These are phyloP conservation scores for Myotis findleyi DNA, from an alignment of 2,797 vertebrate genomes.

Conservation along the genomic window DNA sequence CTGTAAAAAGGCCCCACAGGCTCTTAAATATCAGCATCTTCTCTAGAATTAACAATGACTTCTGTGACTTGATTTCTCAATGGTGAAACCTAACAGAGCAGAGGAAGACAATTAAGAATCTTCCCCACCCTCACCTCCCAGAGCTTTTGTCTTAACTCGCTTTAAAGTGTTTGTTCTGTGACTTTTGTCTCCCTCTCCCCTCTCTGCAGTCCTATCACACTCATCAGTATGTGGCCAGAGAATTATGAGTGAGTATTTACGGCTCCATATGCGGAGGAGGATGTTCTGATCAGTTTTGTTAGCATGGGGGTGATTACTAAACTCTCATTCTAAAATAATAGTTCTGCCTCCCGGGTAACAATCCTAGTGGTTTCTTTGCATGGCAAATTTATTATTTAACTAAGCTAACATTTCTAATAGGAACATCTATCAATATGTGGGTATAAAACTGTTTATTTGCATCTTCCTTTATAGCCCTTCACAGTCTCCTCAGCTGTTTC, in stretches of 20 bases:
- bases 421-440: background rate
- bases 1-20: background rate
- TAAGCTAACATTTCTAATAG: conserved; percentile 59
- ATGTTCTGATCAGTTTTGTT: conserved; percentile 4
- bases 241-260: conserved; percentile 98
- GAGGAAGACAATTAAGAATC: background rate
- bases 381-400: conserved; percentile 68
- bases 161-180: conserved; percentile 83
- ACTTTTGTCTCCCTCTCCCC: conserved; percentile 77
- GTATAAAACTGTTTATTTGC: background rate
- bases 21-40: background rate
- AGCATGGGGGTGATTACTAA: conserved; percentile 62
- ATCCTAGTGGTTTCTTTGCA: conserved; percentile 72
- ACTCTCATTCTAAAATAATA: conserved; percentile 26
- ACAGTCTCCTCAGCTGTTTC: conserved; percentile 95
- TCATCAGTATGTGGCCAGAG: conserved; percentile 99
- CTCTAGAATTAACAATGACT: background rate
- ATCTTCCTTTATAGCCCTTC: conserved; percentile 90
- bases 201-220: conserved; percentile 96
- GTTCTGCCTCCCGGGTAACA: conserved; percentile 50
- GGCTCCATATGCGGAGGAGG: conserved; percentile 18
- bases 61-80: background rate
- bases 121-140: background rate
- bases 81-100: background rate
- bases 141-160: conserved; percentile 70